phyloP scores from a whole-genome alignment of 2,888 invertebrate genomes.

The Troides aeacus region DNA sequence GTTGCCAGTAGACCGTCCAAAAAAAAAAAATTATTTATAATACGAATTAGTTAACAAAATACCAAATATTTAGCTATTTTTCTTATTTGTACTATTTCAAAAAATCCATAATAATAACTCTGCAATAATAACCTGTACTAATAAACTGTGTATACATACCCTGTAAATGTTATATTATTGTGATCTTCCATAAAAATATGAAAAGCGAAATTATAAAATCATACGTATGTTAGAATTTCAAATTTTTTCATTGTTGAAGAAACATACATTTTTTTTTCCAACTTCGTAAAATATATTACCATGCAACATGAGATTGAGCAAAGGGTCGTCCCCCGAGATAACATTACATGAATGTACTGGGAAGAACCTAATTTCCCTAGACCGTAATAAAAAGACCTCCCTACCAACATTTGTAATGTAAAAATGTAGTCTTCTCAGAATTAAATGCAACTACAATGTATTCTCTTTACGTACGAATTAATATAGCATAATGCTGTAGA shows the following conservation, averaged over 20 bases:
- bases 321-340: slow-evolving; percentile 12
- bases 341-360: slow-evolving; percentile 46
- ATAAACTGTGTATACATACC: too few relatives aligned
- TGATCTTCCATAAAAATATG: too few relatives aligned
- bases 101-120: too few relatives aligned
- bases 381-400: slow-evolving; percentile 52
- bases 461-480: not conserved
- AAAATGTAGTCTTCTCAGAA: not conserved
- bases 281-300: slow-evolving; percentile 1
- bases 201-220: not conserved
- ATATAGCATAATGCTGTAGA: not conserved
- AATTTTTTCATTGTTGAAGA: not conserved
- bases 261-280: not conserved
- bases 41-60: too few relatives aligned
- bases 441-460: not conserved
- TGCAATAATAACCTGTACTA: too few relatives aligned
- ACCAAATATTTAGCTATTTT: too few relatives aligned
- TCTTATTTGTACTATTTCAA: too few relatives aligned
- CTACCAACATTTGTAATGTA: slow-evolving; percentile 42
- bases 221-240: not conserved
- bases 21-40: too few relatives aligned
- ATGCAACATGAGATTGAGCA: not conserved
- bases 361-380: slow-evolving; percentile 56
- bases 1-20: too few relatives aligned
- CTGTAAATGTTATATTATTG: too few relatives aligned